Conservation (phyloP, 2,113 vertebrate species). For the Tupaia tana region DNA sequence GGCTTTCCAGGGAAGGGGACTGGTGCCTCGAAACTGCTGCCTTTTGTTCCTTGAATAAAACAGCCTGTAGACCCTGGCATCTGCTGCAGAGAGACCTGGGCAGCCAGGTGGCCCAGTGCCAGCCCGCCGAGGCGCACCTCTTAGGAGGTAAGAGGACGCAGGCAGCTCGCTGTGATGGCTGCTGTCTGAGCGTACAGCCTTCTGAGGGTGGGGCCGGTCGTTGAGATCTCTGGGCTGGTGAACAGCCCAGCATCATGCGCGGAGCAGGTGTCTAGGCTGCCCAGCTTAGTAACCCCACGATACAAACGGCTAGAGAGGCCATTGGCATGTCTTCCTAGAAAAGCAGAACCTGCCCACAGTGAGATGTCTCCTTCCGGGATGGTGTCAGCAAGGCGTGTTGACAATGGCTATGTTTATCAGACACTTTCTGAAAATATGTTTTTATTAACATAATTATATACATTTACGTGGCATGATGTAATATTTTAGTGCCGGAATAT, state of each 20-base stretch:
- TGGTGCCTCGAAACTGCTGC: background rate
- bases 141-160: background rate
- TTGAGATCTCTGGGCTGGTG: background rate
- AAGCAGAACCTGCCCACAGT: background rate
- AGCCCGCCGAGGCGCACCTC: background rate
- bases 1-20: background rate
- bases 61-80: slow-evolving; percentile 1
- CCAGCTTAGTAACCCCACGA: background rate
- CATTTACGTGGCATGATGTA: too few species aligned
- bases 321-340: background rate
- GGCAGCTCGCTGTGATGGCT: background rate
- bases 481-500: too few species aligned
- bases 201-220: background rate
- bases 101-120: background rate
- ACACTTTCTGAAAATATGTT: too few species aligned
- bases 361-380: background rate
- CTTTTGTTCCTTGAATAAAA: slow-evolving; percentile 49
- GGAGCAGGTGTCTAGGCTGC: background rate
- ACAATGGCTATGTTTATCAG: background rate
- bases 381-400: background rate
- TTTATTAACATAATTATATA: too few species aligned
- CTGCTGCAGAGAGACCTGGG: slow-evolving; percentile 12
- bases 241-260: background rate
- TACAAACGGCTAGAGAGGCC: background rate
- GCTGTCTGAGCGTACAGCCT: background rate